Base-by-base conservation (phyloP, 92 coral and sea anemone genomes). In the Bergia puertoricense region DNA sequence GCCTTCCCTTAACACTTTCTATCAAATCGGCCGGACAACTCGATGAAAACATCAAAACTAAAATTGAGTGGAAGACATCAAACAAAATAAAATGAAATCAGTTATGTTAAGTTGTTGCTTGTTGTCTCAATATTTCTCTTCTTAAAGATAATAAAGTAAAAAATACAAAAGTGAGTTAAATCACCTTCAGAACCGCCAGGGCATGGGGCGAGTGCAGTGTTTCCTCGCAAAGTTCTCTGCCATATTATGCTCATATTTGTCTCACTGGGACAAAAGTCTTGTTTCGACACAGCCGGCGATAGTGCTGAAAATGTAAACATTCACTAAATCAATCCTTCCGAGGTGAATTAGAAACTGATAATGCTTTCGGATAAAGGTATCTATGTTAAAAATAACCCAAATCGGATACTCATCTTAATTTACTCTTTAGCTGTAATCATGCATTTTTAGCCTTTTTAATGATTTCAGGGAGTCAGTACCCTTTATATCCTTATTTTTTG, bases 141-240 rank as follows among this genome's bases (percentile, higher is more conserved):
- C 16, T 16, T 2, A 62, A 62, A 16, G 30, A 62, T 2, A 13
- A 20, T 8, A 62, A 18, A 62, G 30, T 6, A 59, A 62, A 13
- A 22, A 16, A 54, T 54, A 16, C 23, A 62, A 62, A 6, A 62
- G 30, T 20, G 18, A 8, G 42, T 54, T 15, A 14, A 57, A 42
- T 4, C 86, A 93, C 96, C 96, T 93, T 88, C 84, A 2, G 93
- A 74, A 57, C 90, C 90, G 9, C 42, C 48, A 9, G 96, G 94
- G 51, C 96, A 93, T 10, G 77, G 91, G 11, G 92, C 90, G 51
- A 67, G 76, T 1, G 91, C 88, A 16, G 89, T 91, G 13, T 90
- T 84, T 23, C 94, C 94, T 48, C 80, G 88, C 75, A 85, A 79
- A 16, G 96, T 92, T 85, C n/a, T 30, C 66, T 77, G 69, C 96